A percentile compares a stretch with the other conserved stretches of the same genome.
Evolutionary conservation across 2,113 vertebrate genomes (phyloP).

Genomic region (Barbus barbus): DNA sequence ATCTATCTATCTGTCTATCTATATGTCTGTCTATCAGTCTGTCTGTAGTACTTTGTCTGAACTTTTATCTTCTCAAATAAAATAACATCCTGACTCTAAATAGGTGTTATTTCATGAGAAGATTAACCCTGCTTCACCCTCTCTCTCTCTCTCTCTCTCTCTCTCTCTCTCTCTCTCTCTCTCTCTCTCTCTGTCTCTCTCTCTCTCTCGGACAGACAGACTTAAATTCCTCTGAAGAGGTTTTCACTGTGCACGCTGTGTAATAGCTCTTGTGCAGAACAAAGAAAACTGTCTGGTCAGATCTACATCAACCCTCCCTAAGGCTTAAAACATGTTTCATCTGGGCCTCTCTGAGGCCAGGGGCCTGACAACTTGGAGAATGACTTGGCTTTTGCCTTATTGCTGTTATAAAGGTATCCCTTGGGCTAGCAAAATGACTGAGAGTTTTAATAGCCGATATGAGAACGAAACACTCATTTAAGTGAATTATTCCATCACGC

Average conservation of each 20-base stretch:
- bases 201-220: too few relatives aligned
- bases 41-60: not conserved
- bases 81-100: constrained; percentile 64
- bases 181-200: too few relatives aligned
- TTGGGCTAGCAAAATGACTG: not conserved
- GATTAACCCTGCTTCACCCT: constrained; percentile 1
- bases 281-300: constrained; percentile 64
- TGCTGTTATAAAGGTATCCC: not conserved
- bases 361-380: constrained; percentile 48
- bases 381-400: constrained; percentile 2
- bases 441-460: constrained; percentile 2
- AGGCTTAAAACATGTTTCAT: constrained; percentile 59
- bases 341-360: constrained; percentile 57
- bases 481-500: not conserved
- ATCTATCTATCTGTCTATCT: too few relatives aligned
- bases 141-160: too few relatives aligned
- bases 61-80: constrained; percentile 52
- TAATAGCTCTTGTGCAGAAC: constrained; percentile 56
- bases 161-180: too few relatives aligned
- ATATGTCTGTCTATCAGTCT: too few relatives aligned
- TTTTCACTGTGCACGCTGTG: constrained; percentile 63
- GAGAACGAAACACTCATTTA: constrained; percentile 18
- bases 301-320: constrained; percentile 62
- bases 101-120: constrained; percentile 61
- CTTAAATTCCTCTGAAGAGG: constrained; percentile 47